Evolutionary conservation across 2,797 vertebrate species (phyloP).

Genomic region (Neomorphus geoffroyi): DNA sequence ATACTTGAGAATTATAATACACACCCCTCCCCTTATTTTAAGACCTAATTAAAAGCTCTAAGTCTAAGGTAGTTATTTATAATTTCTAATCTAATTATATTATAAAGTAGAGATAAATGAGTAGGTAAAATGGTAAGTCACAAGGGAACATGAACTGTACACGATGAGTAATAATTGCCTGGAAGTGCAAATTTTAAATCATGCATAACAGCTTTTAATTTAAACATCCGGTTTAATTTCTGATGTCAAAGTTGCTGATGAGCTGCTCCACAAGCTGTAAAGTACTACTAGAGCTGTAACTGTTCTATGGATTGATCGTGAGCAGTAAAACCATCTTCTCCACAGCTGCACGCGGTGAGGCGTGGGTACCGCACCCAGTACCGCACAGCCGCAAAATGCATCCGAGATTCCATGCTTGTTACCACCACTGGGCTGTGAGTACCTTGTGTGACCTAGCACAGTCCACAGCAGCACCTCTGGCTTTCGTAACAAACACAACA

Average conservation of each 20-base stretch:
- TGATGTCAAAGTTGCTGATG: not conserved
- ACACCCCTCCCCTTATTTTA: not conserved
- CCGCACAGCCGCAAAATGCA: not conserved
- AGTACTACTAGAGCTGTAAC: not conserved
- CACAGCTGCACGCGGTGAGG: fast-evolving
- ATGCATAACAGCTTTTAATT: not conserved
- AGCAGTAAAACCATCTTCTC: not conserved
- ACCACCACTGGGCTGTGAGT: not conserved
- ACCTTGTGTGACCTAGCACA: not conserved
- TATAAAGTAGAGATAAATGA: not conserved
- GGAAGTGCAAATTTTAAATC: not conserved
- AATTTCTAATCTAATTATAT: not conserved
- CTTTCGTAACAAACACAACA: fast-evolving
- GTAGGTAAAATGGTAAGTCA: not conserved
- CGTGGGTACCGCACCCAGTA: fast-evolving
- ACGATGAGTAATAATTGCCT: not conserved
- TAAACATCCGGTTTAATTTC: not conserved
- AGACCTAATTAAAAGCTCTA: not conserved
- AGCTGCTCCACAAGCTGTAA: not conserved
- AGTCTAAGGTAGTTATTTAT: not conserved
- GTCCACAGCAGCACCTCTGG: not conserved
- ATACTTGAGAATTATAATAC: not conserved
- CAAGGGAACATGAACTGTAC: not conserved
- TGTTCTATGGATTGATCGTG: not conserved
- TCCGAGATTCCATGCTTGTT: not conserved